Conservation (phyloP, 2,113 vertebrate genomes). For the Mirza zaza region DNA sequence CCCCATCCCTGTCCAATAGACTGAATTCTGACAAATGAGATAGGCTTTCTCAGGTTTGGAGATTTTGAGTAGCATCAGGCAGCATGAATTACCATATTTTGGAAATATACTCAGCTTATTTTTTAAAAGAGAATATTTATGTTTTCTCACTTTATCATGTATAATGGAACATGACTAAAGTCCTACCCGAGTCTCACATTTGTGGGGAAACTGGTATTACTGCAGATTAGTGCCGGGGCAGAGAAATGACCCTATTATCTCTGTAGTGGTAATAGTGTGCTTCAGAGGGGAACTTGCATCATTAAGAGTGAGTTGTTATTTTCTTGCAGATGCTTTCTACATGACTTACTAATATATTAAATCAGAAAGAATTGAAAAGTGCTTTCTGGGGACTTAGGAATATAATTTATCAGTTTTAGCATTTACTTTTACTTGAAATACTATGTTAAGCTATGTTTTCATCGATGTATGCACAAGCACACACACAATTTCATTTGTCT, state of each 20-base stretch:
- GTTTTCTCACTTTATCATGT: neutral
- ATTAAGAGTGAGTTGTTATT: neutral
- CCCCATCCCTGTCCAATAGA: accelerated
- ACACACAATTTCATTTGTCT: neutral
- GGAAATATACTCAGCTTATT: neutral
- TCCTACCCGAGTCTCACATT: neutral
- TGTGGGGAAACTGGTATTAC: neutral
- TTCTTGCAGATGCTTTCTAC: conserved; percentile 1
- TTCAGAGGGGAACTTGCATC: neutral
- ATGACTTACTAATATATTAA: neutral
- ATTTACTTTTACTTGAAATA: neutral
- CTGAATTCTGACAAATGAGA: neutral
- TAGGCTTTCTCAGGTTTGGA: neutral
- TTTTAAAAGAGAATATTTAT: neutral
- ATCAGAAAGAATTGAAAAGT: neutral
- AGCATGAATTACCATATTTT: conserved; percentile 14
- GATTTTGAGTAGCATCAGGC: neutral
- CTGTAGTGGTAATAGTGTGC: neutral
- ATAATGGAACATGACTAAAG: conserved; percentile 20
- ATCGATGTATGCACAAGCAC: neutral
- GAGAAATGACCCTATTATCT: conserved; percentile 1
- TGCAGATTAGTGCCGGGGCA: conserved; percentile 2
- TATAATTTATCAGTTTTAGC: neutral
- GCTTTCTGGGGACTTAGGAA: neutral
- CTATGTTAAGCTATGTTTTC: neutral